These are phyloP conservation scores for Heliconius hermathena DNA, from an alignment of 1,140 invertebrate species.

Conservation along the genomic window DNA sequence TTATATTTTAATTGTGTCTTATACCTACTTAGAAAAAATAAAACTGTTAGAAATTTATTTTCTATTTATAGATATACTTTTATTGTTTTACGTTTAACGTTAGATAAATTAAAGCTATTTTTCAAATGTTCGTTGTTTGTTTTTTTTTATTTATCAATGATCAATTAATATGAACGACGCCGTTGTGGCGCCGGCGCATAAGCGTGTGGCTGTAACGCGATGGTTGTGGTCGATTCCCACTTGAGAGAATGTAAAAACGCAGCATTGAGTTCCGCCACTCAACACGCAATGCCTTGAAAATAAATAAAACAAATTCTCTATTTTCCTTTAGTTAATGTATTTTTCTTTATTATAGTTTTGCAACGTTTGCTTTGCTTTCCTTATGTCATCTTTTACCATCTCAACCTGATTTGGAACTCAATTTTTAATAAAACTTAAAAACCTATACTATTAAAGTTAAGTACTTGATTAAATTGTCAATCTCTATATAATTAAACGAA, in stretches of 20 bases:
- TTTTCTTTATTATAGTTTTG: too few relatives aligned
- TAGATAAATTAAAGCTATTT: background rate
- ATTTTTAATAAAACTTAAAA: background rate
- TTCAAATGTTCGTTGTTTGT: background rate
- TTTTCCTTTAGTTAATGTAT: too few relatives aligned
- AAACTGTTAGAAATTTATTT: background rate
- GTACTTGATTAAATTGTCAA: background rate
- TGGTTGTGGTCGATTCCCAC: too few relatives aligned
- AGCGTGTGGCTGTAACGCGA: too few relatives aligned
- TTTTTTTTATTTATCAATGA: background rate
- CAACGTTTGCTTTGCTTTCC: too few relatives aligned
- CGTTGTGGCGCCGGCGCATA: too few relatives aligned
- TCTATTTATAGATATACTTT: background rate
- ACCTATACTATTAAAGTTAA: background rate
- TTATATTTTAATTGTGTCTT: background rate
- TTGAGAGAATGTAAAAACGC: too few relatives aligned
- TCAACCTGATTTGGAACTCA: background rate
- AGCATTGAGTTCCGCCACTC: too few relatives aligned
- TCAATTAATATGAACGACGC: too few relatives aligned
- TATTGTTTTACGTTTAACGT: background rate
- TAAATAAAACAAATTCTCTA: too few relatives aligned
- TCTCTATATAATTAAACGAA: background rate
- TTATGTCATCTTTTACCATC: too few relatives aligned
- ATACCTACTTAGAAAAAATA: background rate
- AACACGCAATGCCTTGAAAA: too few relatives aligned